Evolutionary conservation across 1,140 invertebrate genomes (phyloP).

Genomic region (Polypedilum pembai): DNA sequence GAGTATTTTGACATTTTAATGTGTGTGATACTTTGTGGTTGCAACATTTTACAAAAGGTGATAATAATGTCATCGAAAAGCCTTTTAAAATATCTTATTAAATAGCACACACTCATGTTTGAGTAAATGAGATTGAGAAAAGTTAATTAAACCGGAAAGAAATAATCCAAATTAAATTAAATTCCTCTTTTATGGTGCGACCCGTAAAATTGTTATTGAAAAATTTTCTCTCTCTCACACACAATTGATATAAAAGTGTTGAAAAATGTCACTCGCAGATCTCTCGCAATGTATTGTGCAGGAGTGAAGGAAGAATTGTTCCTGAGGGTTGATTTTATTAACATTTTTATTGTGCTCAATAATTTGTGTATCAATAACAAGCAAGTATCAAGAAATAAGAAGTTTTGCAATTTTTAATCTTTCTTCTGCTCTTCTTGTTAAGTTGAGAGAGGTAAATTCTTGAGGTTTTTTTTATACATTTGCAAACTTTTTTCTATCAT

Average conservation of each 20-base stretch:
- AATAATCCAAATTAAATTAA: slow-evolving; percentile 28
- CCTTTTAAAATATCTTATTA: not conserved
- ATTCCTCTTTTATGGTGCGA: slow-evolving; percentile 16
- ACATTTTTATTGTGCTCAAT: slow-evolving; percentile 23
- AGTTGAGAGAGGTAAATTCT: too few relatives aligned
- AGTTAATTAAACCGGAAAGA: not conserved
- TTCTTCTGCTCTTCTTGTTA: too few relatives aligned
- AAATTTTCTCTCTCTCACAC: not conserved
- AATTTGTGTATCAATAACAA: slow-evolving; percentile 28
- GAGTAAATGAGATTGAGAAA: not conserved
- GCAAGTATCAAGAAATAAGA: not conserved
- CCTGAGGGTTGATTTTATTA: slow-evolving; percentile 17
- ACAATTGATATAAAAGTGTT: slow-evolving; percentile 25
- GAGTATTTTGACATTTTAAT: not conserved
- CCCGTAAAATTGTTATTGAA: slow-evolving; percentile 22
- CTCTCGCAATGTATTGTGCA: not conserved
- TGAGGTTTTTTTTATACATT: not conserved
- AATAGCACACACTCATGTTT: not conserved
- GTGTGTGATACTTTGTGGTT: not conserved
- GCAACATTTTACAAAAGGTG: not conserved
- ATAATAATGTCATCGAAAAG: not conserved
- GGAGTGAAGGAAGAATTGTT: not conserved
- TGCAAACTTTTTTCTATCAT: not conserved
- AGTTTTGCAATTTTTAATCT: not conserved
- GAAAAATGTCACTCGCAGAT: slow-evolving; percentile 1